A percentile compares a stretch with the other conserved stretches of the same genome.
These are phyloP conservation scores for Electrona antarctica DNA, from an alignment of 2,113 vertebrate genomes.

Conservation along the genomic window DNA sequence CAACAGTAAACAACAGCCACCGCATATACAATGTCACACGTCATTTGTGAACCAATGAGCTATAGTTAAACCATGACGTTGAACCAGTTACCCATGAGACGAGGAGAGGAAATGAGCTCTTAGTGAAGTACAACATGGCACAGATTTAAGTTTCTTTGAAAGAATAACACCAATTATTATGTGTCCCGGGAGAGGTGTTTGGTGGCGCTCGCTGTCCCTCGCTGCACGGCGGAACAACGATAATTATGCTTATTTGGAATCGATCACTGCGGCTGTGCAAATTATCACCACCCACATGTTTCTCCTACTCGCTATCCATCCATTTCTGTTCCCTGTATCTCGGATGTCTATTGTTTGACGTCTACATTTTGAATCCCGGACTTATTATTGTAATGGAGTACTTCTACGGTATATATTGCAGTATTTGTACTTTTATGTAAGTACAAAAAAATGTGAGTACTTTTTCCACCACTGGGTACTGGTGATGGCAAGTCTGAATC, in stretches of 20 bases:
- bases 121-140: background rate
- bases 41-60: background rate
- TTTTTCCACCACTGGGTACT: background rate
- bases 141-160: background rate
- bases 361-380: too few relatives aligned
- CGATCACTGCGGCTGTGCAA: slow-evolving; percentile 18
- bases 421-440: too few relatives aligned
- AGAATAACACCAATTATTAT: background rate
- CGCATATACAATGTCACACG: background rate
- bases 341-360: background rate
- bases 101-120: background rate
- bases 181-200: slow-evolving; percentile 20
- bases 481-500: too few relatives aligned
- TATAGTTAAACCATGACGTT: too few relatives aligned
- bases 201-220: slow-evolving; percentile 31
- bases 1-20: background rate
- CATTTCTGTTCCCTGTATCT: background rate
- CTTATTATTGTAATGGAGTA: too few relatives aligned
- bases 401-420: too few relatives aligned
- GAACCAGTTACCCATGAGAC: background rate
- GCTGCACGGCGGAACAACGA: slow-evolving; percentile 15
- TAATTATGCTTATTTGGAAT: slow-evolving; percentile 52
- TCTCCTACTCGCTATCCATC: background rate
- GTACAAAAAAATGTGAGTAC: too few relatives aligned
- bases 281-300: background rate